Conservation (phyloP, 2,888 invertebrate genomes). For the Euplexia lucipara region DNA sequence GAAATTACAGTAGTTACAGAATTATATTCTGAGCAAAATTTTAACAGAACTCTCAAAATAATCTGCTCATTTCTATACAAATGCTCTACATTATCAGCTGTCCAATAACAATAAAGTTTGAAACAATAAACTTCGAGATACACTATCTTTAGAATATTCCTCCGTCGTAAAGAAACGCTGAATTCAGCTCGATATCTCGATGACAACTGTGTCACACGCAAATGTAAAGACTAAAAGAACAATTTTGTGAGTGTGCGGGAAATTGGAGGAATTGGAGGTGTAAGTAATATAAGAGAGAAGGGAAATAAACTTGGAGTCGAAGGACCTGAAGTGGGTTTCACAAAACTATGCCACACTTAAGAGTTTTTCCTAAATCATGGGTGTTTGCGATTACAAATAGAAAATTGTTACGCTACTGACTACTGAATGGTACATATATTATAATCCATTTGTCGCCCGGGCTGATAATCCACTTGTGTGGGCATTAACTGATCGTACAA, state of each 20-base stretch:
- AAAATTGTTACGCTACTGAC: too few species aligned
- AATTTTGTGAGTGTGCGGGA: conserved; percentile 58
- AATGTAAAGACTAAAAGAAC: conserved; percentile 67
- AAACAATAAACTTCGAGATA: conserved; percentile 55
- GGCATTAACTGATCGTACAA: too few species aligned
- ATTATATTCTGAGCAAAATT: conserved; percentile 26
- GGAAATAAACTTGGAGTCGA: conserved; percentile 3
- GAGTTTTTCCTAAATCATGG: neutral
- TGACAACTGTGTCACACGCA: conserved; percentile 50
- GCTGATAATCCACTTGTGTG: too few species aligned
- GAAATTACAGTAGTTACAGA: neutral
- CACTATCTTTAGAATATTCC: conserved; percentile 54
- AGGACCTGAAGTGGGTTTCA: conserved; percentile 4
- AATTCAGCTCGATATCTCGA: conserved; percentile 36
- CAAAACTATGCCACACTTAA: neutral
- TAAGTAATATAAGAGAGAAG: neutral
- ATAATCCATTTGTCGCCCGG: too few species aligned
- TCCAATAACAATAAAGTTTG: conserved; percentile 58
- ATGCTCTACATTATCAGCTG: conserved; percentile 50
- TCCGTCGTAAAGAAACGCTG: conserved; percentile 50
- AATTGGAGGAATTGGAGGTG: conserved; percentile 55
- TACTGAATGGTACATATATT: too few species aligned
- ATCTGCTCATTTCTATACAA: conserved; percentile 47
- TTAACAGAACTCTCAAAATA: conserved; percentile 5
- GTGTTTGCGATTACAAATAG: neutral